phyloP scores from a whole-genome alignment of 2,888 invertebrate genomes.

The Tenthredo notha region DNA sequence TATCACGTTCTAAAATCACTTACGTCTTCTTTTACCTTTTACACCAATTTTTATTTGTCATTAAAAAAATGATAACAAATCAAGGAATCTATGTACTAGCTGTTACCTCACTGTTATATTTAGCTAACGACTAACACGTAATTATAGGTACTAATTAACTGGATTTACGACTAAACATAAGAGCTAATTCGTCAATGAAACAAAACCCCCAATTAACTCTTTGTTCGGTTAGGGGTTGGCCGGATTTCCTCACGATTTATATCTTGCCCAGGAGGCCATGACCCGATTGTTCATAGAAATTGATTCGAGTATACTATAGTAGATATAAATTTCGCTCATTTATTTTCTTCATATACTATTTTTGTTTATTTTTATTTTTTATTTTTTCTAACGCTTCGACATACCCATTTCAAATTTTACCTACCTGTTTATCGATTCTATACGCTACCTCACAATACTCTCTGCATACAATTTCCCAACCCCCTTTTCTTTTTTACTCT shows the following conservation, averaged over 20 bases:
- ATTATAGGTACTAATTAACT: constrained; percentile 10
- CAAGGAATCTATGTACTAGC: background rate
- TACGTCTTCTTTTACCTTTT: background rate
- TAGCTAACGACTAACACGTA: background rate
- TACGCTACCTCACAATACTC: background rate
- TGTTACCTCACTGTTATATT: background rate
- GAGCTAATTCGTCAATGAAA: background rate
- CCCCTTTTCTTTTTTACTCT: background rate
- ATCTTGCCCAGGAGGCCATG: background rate
- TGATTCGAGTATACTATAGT: background rate
- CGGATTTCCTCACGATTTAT: background rate
- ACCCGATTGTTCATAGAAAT: background rate
- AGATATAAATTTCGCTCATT: background rate
- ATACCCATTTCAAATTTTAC: background rate
- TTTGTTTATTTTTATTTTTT: background rate
- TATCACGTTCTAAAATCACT: background rate
- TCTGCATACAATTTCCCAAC: background rate
- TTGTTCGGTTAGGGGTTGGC: background rate
- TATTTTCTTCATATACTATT: background rate
- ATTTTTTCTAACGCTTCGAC: background rate
- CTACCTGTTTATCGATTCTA: background rate
- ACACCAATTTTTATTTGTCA: background rate
- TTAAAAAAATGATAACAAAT: background rate
- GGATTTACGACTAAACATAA: background rate
- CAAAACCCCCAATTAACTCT: background rate